Evolutionary conservation across 2,888 invertebrate species (phyloP).

Genomic region (Marasmarcha lunaedactyla): DNA sequence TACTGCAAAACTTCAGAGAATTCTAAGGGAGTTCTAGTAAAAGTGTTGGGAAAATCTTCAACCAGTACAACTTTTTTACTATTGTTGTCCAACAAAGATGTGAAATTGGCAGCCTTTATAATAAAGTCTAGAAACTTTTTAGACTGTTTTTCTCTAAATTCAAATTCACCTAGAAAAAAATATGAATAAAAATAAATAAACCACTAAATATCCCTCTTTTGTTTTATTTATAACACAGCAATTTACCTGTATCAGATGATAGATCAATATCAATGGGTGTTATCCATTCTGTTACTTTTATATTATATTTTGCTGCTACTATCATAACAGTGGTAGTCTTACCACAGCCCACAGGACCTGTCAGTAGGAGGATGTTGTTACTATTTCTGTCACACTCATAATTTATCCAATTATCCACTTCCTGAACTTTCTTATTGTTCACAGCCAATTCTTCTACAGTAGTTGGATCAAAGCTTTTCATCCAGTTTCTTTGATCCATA

Average conservation of each 20-base stretch:
- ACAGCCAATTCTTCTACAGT: slow-evolving; percentile 76
- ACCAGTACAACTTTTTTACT: slow-evolving; percentile 74
- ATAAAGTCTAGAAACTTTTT: slow-evolving; percentile 82
- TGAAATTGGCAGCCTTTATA: slow-evolving; percentile 81
- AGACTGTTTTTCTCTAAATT: slow-evolving; percentile 71
- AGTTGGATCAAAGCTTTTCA: slow-evolving; percentile 71
- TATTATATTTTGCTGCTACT: slow-evolving; percentile 72
- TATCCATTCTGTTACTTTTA: slow-evolving; percentile 82
- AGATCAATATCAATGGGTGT: slow-evolving; percentile 80
- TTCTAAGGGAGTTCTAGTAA: slow-evolving; percentile 73
- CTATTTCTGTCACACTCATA: slow-evolving; percentile 28
- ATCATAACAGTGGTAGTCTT: slow-evolving; percentile 81
- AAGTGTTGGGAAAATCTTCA: slow-evolving; percentile 87
- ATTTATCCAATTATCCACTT: slow-evolving; percentile 78
- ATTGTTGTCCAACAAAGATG: slow-evolving; percentile 66
- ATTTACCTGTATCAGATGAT: slow-evolving; percentile 59
- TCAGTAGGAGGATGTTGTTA: slow-evolving; percentile 75
- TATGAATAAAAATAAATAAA: slow-evolving; percentile 3
- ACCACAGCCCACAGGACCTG: slow-evolving; percentile 88
- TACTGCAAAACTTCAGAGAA: slow-evolving; percentile 79
- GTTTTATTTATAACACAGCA: too few species aligned
- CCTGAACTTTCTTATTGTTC: slow-evolving; percentile 79
- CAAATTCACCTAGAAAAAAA: slow-evolving; percentile 44
- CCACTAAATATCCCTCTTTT: too few species aligned
- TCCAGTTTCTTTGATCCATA: slow-evolving; percentile 60